These are phyloP conservation scores for Callionymus lyra DNA, from an alignment of 2,113 vertebrate species.

Conservation along the genomic window DNA sequence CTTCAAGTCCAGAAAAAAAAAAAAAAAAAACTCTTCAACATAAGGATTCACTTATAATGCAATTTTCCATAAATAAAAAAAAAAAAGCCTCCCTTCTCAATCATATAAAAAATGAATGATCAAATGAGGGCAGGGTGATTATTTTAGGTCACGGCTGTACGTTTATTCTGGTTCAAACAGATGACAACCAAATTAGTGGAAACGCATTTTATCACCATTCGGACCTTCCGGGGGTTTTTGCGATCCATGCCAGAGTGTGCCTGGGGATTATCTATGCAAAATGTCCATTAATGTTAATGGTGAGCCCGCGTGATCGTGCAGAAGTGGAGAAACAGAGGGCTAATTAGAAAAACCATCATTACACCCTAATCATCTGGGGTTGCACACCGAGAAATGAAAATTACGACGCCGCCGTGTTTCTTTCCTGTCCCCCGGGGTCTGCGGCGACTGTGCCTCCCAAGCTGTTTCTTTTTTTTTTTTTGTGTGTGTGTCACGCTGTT, in stretches of 20 bases:
- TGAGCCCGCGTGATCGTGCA: slow-evolving; percentile 29
- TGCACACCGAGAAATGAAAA: slow-evolving; percentile 59
- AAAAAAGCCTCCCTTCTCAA: no score
- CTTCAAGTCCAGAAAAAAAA: no score
- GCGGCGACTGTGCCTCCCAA: slow-evolving; percentile 42
- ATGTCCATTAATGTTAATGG: slow-evolving; percentile 11
- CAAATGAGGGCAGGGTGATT: no score
- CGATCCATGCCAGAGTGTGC: slow-evolving; percentile 8
- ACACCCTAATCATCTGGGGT: slow-evolving; percentile 53
- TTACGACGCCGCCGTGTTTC: slow-evolving; percentile 43
- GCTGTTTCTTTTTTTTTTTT: no score
- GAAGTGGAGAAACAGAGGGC: slow-evolving; percentile 43
- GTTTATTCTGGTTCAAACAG: no score
- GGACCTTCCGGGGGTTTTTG: slow-evolving; percentile 6
- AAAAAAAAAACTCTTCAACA: no score
- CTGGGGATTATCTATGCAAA: slow-evolving; percentile 15
- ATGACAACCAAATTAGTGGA: no score
- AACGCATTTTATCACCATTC: not conserved
- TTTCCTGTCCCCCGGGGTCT: slow-evolving; percentile 38
- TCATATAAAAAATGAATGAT: no score
- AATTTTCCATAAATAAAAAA: no score
- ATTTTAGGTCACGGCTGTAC: no score
- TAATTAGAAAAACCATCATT: slow-evolving; percentile 59
- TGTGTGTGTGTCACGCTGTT: slow-evolving; percentile 25
- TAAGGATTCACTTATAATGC: not conserved